Percentiles rank a stretch among this genome's conserved stretches.
These are phyloP conservation scores for Leptocoma aspasia DNA, from an alignment of 2,113 vertebrate species.

Conservation along the genomic window DNA sequence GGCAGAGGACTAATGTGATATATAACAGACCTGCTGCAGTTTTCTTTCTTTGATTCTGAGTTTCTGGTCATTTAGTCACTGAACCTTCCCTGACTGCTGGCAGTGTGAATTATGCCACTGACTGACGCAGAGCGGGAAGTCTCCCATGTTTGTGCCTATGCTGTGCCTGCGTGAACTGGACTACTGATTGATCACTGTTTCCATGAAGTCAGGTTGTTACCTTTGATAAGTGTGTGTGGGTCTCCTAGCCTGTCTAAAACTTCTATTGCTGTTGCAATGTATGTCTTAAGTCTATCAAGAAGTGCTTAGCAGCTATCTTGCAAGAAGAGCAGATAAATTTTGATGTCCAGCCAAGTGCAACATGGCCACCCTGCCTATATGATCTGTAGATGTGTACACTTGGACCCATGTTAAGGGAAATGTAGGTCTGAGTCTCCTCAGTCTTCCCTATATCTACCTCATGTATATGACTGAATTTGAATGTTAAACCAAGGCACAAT, in stretches of 20 bases:
- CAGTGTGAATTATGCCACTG: not conserved
- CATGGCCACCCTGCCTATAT: not conserved
- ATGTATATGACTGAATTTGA: not conserved
- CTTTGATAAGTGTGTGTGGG: not conserved
- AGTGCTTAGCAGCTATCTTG: not conserved
- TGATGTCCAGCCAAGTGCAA: not conserved
- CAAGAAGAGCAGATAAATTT: not conserved
- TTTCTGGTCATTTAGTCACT: not conserved
- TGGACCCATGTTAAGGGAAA: not conserved
- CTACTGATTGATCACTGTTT: not conserved
- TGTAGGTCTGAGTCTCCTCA: not conserved
- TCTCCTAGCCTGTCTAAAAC: not conserved
- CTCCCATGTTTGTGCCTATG: not conserved
- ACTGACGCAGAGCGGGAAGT: not conserved
- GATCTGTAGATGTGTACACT: not conserved
- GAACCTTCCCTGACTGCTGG: not conserved
- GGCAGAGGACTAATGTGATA: not conserved
- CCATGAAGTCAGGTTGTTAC: not conserved
- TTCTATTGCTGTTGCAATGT: not conserved
- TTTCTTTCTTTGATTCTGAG: not conserved
- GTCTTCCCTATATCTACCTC: not conserved
- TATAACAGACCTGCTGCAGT: not conserved
- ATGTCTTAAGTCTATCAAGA: not conserved
- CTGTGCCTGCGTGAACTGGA: fast-evolving
- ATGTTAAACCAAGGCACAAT: not conserved